Evolutionary conservation across 2,888 invertebrate genomes (phyloP).

Genomic region (Criorhina ranunculi): DNA sequence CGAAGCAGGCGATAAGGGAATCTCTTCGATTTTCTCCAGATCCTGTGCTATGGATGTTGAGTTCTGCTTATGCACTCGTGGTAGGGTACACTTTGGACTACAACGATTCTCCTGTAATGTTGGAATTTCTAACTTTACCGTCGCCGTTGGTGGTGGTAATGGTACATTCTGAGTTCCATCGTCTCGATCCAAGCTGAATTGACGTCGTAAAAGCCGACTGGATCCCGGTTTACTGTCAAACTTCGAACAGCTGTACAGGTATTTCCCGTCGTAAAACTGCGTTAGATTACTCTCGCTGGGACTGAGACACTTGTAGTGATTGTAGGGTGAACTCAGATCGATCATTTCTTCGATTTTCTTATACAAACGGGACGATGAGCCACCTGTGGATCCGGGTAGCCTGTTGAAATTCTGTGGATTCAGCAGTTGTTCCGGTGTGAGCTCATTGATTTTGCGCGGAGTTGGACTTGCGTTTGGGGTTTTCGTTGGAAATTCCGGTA

Average conservation of each 20-base stretch:
- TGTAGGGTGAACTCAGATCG: slow-evolving; percentile 90
- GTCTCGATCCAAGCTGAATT: slow-evolving; percentile 89
- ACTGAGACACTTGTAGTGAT: slow-evolving; percentile 90
- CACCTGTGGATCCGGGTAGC: slow-evolving; percentile 81
- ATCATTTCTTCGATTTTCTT: slow-evolving; percentile 85
- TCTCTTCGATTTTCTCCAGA: slow-evolving; percentile 89
- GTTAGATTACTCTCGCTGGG: slow-evolving; percentile 86
- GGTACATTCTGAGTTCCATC: slow-evolving; percentile 85
- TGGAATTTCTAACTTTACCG: slow-evolving; percentile 82
- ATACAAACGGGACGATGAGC: slow-evolving; percentile 83
- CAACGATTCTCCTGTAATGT: slow-evolving; percentile 82
- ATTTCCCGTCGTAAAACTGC: slow-evolving; percentile 83
- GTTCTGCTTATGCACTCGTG: slow-evolving; percentile 87
- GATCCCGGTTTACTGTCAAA: slow-evolving; percentile 84
- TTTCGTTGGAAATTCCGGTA: slow-evolving; percentile 82
- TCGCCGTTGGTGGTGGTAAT: slow-evolving; percentile 77
- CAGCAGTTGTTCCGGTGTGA: slow-evolving; percentile 82
- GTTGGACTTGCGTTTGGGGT: slow-evolving; percentile 82
- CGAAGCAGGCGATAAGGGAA: slow-evolving; percentile 86
- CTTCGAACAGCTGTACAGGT: slow-evolving; percentile 80
- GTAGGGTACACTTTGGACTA: slow-evolving; percentile 80
- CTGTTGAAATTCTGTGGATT: slow-evolving; percentile 84
- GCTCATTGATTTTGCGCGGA: slow-evolving; percentile 83
- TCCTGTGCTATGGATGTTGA: slow-evolving; percentile 89
- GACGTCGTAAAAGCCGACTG: slow-evolving; percentile 86